phyloP scores from a whole-genome alignment of 1,140 invertebrate species.

The Zaprionus kolodkinae region DNA sequence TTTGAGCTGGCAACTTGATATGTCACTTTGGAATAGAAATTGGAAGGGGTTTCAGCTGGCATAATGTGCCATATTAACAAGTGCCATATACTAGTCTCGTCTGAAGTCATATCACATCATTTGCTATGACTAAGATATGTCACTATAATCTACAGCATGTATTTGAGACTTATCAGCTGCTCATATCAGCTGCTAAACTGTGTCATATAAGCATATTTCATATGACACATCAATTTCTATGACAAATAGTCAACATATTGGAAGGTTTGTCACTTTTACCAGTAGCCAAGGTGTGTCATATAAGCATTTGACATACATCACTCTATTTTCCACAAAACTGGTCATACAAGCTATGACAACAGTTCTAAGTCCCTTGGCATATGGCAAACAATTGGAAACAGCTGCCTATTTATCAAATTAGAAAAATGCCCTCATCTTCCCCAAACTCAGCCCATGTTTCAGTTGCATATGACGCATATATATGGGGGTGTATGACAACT shows the following conservation, averaged over 20 bases:
- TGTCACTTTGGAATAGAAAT: too few relatives aligned
- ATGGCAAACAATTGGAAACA: background rate
- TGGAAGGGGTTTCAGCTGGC: too few relatives aligned
- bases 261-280: too few relatives aligned
- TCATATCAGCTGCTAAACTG: background rate
- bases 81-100: too few relatives aligned
- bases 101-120: too few relatives aligned
- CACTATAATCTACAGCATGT: too few relatives aligned
- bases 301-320: too few relatives aligned
- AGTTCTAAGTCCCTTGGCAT: background rate
- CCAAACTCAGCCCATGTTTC: background rate
- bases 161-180: background rate
- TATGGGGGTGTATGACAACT: background rate
- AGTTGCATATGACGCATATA: background rate
- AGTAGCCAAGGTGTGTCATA: background rate
- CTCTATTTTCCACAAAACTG: too few relatives aligned
- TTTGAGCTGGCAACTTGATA: too few relatives aligned
- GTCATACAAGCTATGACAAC: background rate
- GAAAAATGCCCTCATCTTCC: background rate
- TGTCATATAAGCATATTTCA: background rate
- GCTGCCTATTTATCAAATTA: background rate
- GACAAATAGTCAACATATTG: background rate
- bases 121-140: too few relatives aligned
- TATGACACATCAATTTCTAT: background rate
- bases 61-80: too few relatives aligned